A percentile compares a stretch with the other conserved stretches of the same genome.
Evolutionary conservation across 2,113 vertebrate species (phyloP).

Genomic region (Gopherus flavomarginatus): DNA sequence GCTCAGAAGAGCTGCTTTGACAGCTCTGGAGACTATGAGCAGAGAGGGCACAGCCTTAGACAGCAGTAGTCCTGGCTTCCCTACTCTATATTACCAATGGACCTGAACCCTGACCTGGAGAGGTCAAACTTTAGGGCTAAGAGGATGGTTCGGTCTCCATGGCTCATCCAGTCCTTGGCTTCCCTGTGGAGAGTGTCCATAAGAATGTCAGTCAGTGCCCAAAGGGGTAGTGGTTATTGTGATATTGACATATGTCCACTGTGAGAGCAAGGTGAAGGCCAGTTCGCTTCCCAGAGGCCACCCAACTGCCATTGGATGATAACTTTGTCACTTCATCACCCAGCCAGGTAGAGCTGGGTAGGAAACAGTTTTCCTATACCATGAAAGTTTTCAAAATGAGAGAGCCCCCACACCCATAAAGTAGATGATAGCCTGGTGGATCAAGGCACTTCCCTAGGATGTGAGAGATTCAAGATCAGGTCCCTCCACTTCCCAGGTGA

Average conservation of each 20-base stretch:
- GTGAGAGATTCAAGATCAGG: not conserved
- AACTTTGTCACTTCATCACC: not conserved
- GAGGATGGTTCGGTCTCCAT: not conserved
- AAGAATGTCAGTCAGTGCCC: not conserved
- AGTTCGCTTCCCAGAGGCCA: not conserved
- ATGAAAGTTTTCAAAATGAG: not conserved
- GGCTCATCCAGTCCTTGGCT: not conserved
- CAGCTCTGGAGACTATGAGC: not conserved
- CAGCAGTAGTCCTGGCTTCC: rapidly evolving
- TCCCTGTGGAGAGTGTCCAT: not conserved
- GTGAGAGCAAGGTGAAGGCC: not conserved
- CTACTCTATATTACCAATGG: not conserved
- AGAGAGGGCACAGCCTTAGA: not conserved
- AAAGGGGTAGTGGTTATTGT: not conserved
- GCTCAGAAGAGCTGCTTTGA: not conserved
- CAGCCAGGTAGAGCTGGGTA: not conserved
- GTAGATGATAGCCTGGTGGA: not conserved
- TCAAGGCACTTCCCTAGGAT: not conserved
- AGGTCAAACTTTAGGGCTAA: not conserved
- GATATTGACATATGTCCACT: not conserved
- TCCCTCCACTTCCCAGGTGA: not conserved
- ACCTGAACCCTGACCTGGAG: not conserved
- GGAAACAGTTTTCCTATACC: not conserved
- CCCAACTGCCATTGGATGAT: not conserved
- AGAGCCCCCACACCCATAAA: not conserved